Evolutionary conservation across 1,140 invertebrate species (phyloP).

Genomic region (Reticulitermes speratus): DNA sequence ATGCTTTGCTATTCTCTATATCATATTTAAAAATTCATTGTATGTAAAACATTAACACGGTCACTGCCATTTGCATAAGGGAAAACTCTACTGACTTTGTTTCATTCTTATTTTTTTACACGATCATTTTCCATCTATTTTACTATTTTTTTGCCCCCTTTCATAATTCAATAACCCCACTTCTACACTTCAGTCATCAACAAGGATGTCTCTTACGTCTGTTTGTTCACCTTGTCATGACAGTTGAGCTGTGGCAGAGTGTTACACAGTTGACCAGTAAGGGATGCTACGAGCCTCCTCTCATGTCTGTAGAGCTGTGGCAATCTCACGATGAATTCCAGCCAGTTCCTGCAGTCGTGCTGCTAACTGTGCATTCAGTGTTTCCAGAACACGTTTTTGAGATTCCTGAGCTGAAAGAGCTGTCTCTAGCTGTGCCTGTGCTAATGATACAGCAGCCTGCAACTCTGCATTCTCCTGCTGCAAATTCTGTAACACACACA

Average conservation of each 20-base stretch:
- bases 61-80: background rate
- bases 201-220: background rate
- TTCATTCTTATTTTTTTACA: background rate
- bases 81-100: background rate
- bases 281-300: conserved; percentile 32
- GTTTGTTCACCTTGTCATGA: conserved; percentile 5
- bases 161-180: background rate
- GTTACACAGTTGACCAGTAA: conserved; percentile 29
- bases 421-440: conserved; percentile 81
- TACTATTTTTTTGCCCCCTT: background rate
- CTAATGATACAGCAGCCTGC: conserved; percentile 66
- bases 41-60: background rate
- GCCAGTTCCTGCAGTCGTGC: conserved; percentile 82
- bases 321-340: conserved; percentile 80
- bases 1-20: background rate
- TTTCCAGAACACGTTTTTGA: conserved; percentile 79
- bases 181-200: background rate
- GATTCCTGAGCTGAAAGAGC: conserved; percentile 78
- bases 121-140: background rate
- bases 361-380: conserved; percentile 79
- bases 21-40: background rate
- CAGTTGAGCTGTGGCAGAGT: background rate
- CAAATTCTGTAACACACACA: conserved; percentile 50
- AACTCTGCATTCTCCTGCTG: conserved; percentile 75
- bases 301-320: conserved; percentile 75